phyloP scores from a whole-genome alignment of 2,113 vertebrate genomes.

The Butastur rufipennis region DNA sequence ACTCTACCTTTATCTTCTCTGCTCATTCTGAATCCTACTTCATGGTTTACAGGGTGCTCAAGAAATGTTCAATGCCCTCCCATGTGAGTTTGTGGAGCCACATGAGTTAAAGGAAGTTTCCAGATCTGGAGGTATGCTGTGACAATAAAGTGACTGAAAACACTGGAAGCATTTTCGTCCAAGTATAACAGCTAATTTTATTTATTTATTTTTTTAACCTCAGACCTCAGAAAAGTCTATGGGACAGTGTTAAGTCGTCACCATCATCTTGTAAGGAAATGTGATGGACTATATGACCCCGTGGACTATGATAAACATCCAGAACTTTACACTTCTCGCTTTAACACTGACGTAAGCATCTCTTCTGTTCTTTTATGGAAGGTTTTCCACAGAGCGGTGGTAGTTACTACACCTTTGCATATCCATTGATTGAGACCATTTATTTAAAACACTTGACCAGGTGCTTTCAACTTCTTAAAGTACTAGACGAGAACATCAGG shows the following conservation, averaged over 20 bases:
- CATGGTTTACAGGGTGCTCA: slow-evolving; percentile 87
- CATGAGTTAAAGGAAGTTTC: slow-evolving; percentile 91
- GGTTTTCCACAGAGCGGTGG: not conserved
- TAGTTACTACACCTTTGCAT: not conserved
- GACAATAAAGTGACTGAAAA: not conserved
- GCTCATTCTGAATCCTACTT: not conserved
- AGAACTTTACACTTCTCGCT: slow-evolving; percentile 89
- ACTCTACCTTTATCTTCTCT: not conserved
- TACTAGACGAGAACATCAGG: not conserved
- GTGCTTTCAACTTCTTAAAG: not conserved
- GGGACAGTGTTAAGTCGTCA: slow-evolving; percentile 94
- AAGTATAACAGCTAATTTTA: not conserved
- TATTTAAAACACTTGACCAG: not conserved
- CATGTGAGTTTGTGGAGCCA: slow-evolving; percentile 94
- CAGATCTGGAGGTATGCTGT: slow-evolving; percentile 81
- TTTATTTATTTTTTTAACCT: not conserved
- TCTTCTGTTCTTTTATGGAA: not conserved
- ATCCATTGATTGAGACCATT: not conserved
- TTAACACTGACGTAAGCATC: slow-evolving; percentile 87
- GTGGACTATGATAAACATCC: slow-evolving; percentile 90
- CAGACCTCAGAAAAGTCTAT: slow-evolving; percentile 92
- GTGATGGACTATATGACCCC: slow-evolving; percentile 87
- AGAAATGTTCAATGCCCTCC: slow-evolving; percentile 91
- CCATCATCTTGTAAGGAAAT: slow-evolving; percentile 94
- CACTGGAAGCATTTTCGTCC: not conserved